Evolutionary conservation across 2,888 invertebrate genomes (phyloP).

Genomic region (Rhagium mordax): DNA sequence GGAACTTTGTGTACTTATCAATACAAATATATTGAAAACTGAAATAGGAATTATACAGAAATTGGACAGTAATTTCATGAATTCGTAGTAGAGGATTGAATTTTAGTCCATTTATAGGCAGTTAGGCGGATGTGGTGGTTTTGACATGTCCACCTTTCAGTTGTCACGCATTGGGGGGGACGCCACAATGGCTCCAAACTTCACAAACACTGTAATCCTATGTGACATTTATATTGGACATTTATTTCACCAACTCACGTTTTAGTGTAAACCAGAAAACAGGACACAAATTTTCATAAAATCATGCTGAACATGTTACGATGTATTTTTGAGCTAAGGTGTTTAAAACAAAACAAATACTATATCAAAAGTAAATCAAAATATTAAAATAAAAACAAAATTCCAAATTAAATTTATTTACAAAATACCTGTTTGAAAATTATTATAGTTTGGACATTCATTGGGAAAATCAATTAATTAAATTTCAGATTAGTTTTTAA

Average conservation of each 20-base stretch:
- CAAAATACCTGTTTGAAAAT: too few relatives aligned
- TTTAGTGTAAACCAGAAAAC: slow-evolving; percentile 3
- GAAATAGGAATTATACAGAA: slow-evolving; percentile 28
- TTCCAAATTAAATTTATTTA: too few relatives aligned
- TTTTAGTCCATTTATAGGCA: slow-evolving; percentile 55
- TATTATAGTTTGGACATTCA: too few relatives aligned
- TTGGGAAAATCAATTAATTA: too few relatives aligned
- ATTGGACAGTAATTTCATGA: slow-evolving; percentile 44
- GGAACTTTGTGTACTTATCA: too few relatives aligned
- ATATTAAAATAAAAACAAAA: too few relatives aligned
- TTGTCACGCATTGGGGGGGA: slow-evolving; percentile 37
- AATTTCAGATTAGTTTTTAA: too few relatives aligned
- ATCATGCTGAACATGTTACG: not conserved
- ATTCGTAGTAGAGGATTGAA: slow-evolving; percentile 48
- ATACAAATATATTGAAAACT: slow-evolving; percentile 1
- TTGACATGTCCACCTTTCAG: slow-evolving; percentile 55
- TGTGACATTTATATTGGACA: slow-evolving; percentile 58
- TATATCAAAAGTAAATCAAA: too few relatives aligned
- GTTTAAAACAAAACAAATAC: too few relatives aligned
- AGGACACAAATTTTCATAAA: not conserved
- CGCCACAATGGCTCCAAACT: slow-evolving; percentile 55
- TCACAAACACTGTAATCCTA: slow-evolving; percentile 53
- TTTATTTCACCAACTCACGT: slow-evolving; percentile 46
- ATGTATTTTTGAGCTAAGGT: not conserved
- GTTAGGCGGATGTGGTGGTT: slow-evolving; percentile 55